Conservation (phyloP, 2,888 invertebrate species). For the Sminthurides aquaticus region DNA sequence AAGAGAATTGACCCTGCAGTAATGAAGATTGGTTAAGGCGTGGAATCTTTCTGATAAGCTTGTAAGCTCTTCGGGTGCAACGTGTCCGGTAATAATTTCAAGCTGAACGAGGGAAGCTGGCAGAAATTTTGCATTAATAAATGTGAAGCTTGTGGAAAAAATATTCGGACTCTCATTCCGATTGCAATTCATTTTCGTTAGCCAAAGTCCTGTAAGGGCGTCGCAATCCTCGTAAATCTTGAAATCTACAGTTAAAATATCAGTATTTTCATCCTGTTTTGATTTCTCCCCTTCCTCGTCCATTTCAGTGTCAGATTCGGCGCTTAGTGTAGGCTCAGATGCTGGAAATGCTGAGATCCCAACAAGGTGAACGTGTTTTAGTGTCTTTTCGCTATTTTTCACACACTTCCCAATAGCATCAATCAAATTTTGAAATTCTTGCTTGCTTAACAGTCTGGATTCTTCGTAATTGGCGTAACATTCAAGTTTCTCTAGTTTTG, state of each 20-base stretch:
- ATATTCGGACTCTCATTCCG: not conserved
- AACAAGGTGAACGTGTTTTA: not conserved
- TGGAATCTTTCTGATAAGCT: not conserved
- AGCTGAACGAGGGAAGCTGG: constrained; percentile 1
- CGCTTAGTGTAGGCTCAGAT: not conserved
- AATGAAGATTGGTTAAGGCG: not conserved
- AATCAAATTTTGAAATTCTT: not conserved
- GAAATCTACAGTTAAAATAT: not conserved
- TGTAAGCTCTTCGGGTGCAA: not conserved
- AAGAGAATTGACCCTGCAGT: constrained; percentile 5
- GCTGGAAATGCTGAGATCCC: not conserved
- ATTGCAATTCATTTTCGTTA: constrained; percentile 10
- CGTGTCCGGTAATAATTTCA: not conserved
- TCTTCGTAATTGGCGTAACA: constrained; percentile 1
- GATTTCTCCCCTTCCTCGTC: not conserved
- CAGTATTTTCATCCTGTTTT: no score
- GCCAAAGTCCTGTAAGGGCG: not conserved
- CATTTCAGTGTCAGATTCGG: not conserved
- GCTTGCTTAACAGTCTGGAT: not conserved
- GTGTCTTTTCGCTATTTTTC: not conserved
- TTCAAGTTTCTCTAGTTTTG: not conserved
- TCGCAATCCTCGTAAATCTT: not conserved
- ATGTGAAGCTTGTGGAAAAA: not conserved
- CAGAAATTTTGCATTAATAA: not conserved
- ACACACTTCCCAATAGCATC: not conserved